phyloP scores from a whole-genome alignment of 2,113 vertebrate species.

The Drymodes brunneopygia region DNA sequence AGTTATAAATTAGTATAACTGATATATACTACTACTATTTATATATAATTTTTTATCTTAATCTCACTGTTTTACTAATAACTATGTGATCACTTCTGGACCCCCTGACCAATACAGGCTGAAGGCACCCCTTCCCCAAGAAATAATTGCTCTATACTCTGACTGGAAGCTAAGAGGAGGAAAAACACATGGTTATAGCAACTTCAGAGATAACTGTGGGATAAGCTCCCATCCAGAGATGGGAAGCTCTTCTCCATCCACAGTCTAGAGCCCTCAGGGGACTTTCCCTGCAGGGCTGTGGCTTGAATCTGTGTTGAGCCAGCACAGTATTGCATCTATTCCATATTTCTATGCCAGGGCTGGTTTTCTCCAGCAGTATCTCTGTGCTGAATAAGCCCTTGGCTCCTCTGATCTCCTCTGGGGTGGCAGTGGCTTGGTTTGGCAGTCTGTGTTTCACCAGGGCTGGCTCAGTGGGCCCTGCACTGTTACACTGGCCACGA shows the following conservation, averaged over 20 bases:
- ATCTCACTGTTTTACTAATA: neutral
- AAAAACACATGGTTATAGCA: neutral
- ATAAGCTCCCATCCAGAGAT: neutral
- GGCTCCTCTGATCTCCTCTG: neutral
- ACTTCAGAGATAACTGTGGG: neutral
- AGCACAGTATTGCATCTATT: neutral
- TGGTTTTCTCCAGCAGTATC: neutral
- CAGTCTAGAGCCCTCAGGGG: neutral
- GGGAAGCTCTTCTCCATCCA: neutral
- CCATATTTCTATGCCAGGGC: neutral
- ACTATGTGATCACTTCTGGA: neutral
- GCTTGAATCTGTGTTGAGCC: neutral
- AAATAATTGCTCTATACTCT: neutral
- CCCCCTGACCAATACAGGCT: neutral
- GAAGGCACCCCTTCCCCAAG: neutral
- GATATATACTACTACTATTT: neutral
- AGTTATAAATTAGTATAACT: neutral
- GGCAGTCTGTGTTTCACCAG: neutral
- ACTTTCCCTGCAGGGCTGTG: neutral
- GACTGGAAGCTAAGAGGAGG: neutral
- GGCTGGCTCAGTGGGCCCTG: fast-evolving
- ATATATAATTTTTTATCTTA: neutral
- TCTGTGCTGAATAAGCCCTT: neutral
- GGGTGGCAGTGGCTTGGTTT: neutral
- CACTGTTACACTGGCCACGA: fast-evolving